Base-by-base conservation (phyloP, 2,797 vertebrate genomes). In the Dipus sagitta region DNA sequence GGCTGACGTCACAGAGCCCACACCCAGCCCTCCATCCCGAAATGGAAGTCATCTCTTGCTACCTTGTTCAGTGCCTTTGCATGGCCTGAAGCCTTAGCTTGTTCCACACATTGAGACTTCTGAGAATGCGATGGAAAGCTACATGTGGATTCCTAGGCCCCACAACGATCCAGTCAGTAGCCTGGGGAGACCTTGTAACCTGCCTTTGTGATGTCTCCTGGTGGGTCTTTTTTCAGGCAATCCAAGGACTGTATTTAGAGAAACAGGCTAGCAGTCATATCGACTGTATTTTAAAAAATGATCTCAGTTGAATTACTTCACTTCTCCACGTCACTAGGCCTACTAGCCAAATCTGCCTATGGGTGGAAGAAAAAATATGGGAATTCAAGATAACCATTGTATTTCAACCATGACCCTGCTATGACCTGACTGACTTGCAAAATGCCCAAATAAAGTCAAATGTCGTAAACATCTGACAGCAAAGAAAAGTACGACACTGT, bases 1-100 rank as follows among this genome's bases (percentile, higher is more conserved):
- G 4, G 62, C 68, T 47, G 52, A 79, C 28, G 10, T 17, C 5
- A 0, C 1, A 2, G 82, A n/a, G 1, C 0, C n/a, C 20, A 0
- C 6, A 0, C 14, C 54, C 7, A 4, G 65, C 21, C 23, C 42
- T 47, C 54, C 20, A 2, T 1, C 38, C 42, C 38, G 84, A 20
- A 9, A 26, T 1, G 1, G 18, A 12, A 23, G 5, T 32, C 1
- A 23, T 23, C 15, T 38, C 20, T 14, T 21, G 23, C 71, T 54
- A 18, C 54, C 17, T 62, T 20, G 9, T 11, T 18, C 1, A 1
- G 76, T 4, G 7, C n/a, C n/a, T 82, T 3, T 18, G 34, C 0
- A 0, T 23, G 2, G 23, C 13, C 72, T 70, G 20, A 30, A 54
- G 74, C 34, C 0, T 0, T 17, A 78, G 62, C 42, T 12, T 58